These are phyloP conservation scores for Scaptomyza hsui DNA, from an alignment of 1,140 invertebrate genomes.

Conservation along the genomic window DNA sequence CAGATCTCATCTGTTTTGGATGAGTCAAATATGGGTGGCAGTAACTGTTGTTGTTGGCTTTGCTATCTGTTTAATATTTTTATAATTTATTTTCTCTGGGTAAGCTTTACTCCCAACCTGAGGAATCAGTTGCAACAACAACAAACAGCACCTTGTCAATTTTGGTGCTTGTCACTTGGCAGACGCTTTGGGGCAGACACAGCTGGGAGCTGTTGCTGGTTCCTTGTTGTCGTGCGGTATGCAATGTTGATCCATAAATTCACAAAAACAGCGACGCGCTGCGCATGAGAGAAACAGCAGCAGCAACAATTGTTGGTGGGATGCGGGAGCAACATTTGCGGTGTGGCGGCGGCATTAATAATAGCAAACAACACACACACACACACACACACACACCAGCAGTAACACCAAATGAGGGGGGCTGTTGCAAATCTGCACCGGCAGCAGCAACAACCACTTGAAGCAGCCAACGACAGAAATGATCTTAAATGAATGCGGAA, in stretches of 20 bases:
- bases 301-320: conserved; percentile 11
- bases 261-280: conserved; percentile 39
- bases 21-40: not conserved
- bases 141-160: conserved; percentile 60
- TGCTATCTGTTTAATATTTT: too few species aligned
- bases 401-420: conserved; percentile 77
- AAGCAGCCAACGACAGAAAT: conserved; percentile 81
- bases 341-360: conserved; percentile 67
- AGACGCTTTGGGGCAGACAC: conserved; percentile 44
- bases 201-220: conserved; percentile 15
- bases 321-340: conserved; percentile 31
- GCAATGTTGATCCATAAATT: conserved; percentile 77
- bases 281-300: conserved; percentile 24
- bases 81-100: too few species aligned
- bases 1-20: not conserved
- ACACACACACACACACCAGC: conserved; percentile 32
- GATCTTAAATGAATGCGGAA: conserved; percentile 84
- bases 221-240: conserved; percentile 55
- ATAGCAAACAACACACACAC: conserved; percentile 60
- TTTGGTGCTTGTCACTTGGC: conserved; percentile 59
- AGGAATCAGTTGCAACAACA: conserved; percentile 40
- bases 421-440: conserved; percentile 69
- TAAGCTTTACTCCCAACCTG: not conserved
- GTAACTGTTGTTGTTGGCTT: not conserved
- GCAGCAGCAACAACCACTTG: conserved; percentile 70